Conservation (phyloP, 2,113 vertebrate species). For the Clarias batrachus region DNA sequence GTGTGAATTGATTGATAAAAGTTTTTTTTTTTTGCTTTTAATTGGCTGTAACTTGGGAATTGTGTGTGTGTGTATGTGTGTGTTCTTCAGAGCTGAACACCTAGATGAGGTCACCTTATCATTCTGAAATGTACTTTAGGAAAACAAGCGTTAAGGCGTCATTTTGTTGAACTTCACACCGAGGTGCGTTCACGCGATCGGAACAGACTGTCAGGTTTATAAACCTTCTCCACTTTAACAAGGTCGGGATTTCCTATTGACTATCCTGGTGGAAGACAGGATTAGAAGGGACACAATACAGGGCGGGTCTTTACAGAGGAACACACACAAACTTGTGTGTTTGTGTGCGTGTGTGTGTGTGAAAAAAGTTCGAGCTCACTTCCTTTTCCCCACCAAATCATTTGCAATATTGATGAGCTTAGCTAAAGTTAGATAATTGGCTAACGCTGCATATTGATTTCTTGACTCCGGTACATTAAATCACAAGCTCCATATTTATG, state of each 20-base stretch:
- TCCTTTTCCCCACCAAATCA: neutral
- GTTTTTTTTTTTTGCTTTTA: neutral
- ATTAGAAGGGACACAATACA: neutral
- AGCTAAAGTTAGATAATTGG: constrained; percentile 24
- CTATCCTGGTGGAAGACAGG: constrained; percentile 29
- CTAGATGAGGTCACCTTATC: neutral
- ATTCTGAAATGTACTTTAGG: neutral
- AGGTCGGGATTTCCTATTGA: neutral
- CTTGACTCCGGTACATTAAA: constrained; percentile 2
- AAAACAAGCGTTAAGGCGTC: neutral
- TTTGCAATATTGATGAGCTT: constrained; percentile 18
- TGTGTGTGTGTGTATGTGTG: neutral
- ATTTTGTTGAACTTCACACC: neutral
- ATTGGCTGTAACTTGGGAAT: neutral
- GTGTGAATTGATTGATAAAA: neutral
- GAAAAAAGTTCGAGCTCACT: neutral
- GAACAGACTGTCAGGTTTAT: neutral
- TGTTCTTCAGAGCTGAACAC: neutral
- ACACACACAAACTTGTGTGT: neutral
- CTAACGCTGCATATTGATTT: neutral
- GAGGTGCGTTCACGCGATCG: neutral
- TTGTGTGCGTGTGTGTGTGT: constrained; percentile 32
- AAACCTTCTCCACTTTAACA: neutral
- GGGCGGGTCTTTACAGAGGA: neutral
- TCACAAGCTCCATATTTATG: constrained; percentile 18